Base-by-base conservation (phyloP, 2,888 invertebrate genomes). In the Parochlus steinenii region DNA sequence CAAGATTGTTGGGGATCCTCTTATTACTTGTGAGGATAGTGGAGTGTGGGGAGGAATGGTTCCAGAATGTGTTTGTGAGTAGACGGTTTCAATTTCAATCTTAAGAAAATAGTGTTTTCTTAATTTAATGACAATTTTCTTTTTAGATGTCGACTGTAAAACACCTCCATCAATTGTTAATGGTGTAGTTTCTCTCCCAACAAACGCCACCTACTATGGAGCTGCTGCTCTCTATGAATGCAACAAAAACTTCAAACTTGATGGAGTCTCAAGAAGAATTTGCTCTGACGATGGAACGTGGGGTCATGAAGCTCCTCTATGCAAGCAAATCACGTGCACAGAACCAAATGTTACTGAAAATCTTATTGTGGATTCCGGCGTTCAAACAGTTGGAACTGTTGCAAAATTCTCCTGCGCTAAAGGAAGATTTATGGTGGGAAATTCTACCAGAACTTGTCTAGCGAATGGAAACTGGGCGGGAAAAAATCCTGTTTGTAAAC, bases 231-330 rank as follows among this genome's bases (percentile, higher is more conserved):
- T 86, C 6, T 90, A 90, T 51, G 77, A 82, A 45, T 90, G 90
- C 49, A 69, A 80, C 38, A 64, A 68, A 3, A 79, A 86, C 50
- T 89, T 71, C 58, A 75, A 77, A 50, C 59, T 89, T 8, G 79
- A 80, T 44, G 89, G 89, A 0, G 80, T 82, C 3, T 80, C 82
- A 3, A 65, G 87, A 34, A 61, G 89, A 39, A 56, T 85, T 33
- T 90, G 89, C 49, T 69, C 83, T 35, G 87, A 89, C 49, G 80
- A 89, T 50, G 86, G 80, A 32, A 86, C 85, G 1, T 90, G 89
- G 90, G 83, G 85, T 48, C 79, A 82, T 12, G 81, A 80, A 39
- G 61, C 74, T 0, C 87, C 89, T 0, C 52, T 61, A n/a, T 90
- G 90, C 52, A 69, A 69, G 70, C 82, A 86, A 65, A 81, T 86